Conservation (phyloP, 2,888 invertebrate species). For the Agrochola lychnidis region DNA sequence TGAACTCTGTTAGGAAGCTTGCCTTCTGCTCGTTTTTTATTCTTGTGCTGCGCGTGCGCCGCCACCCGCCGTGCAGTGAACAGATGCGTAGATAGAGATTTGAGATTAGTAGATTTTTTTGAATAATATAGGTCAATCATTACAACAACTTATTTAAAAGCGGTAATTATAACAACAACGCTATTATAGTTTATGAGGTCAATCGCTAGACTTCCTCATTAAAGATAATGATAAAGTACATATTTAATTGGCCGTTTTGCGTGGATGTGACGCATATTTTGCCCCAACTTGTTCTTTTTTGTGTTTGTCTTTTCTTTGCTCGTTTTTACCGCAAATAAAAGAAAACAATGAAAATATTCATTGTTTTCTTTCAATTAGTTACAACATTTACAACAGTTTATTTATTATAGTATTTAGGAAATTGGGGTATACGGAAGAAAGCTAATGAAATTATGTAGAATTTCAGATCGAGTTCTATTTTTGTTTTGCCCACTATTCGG, state of each 20-base stretch:
- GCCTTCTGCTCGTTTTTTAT: too few species aligned
- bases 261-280: neutral
- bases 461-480: too few species aligned
- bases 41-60: too few species aligned
- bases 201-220: slow-evolving; percentile 34
- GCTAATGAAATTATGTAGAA: too few species aligned
- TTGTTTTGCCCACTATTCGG: neutral
- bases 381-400: neutral
- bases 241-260: neutral
- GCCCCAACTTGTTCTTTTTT: neutral
- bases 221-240: slow-evolving; percentile 4
- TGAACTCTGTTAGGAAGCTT: too few species aligned
- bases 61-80: too few species aligned
- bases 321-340: neutral
- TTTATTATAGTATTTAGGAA: too few species aligned
- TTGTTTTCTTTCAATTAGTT: neutral
- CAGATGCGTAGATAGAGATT: neutral
- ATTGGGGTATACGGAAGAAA: neutral
- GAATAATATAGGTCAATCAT: neutral
- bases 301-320: neutral
- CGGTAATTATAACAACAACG: neutral
- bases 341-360: neutral
- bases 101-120: too few species aligned
- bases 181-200: slow-evolving; percentile 18
- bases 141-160: neutral